Evolutionary conservation across 2,888 invertebrate genomes (phyloP).

Genomic region (Melinaea menophilus): DNA sequence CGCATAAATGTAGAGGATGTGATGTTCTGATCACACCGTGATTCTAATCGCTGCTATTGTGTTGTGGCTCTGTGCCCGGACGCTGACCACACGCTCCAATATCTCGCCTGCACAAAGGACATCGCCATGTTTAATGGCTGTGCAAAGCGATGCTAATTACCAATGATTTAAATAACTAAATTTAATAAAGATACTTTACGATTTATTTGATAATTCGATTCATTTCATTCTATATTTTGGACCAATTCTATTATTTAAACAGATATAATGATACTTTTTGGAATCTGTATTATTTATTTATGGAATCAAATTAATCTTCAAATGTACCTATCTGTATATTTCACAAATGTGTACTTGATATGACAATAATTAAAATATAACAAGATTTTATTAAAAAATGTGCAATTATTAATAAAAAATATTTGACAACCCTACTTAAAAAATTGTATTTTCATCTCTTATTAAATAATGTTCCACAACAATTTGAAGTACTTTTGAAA

Average conservation of each 20-base stretch:
- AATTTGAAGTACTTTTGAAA: not conserved
- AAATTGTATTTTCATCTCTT: slow-evolving; percentile 6
- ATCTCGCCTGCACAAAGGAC: no score
- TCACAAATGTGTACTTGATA: no score
- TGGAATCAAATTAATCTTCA: no score
- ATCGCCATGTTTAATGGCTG: slow-evolving; percentile 40
- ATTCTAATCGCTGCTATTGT: slow-evolving; percentile 63
- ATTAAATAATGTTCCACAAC: slow-evolving; percentile 12
- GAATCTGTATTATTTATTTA: no score
- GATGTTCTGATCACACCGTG: slow-evolving; percentile 55
- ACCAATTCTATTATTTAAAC: no score
- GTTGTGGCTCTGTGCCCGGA: slow-evolving; percentile 45
- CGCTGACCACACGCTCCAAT: slow-evolving; percentile 62
- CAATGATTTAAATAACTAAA: slow-evolving; percentile 15
- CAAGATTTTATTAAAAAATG: no score
- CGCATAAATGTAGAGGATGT: slow-evolving; percentile 38
- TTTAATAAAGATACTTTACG: not conserved
- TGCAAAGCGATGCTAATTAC: slow-evolving; percentile 22
- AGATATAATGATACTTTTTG: no score
- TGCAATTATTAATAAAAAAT: not conserved
- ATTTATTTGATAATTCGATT: not conserved
- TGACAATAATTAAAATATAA: no score
- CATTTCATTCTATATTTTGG: no score
- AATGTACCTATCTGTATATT: no score
- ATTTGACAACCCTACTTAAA: slow-evolving; percentile 5